phyloP scores from a whole-genome alignment of 2,113 vertebrate genomes.

The Neomonachus schauinslandi region DNA sequence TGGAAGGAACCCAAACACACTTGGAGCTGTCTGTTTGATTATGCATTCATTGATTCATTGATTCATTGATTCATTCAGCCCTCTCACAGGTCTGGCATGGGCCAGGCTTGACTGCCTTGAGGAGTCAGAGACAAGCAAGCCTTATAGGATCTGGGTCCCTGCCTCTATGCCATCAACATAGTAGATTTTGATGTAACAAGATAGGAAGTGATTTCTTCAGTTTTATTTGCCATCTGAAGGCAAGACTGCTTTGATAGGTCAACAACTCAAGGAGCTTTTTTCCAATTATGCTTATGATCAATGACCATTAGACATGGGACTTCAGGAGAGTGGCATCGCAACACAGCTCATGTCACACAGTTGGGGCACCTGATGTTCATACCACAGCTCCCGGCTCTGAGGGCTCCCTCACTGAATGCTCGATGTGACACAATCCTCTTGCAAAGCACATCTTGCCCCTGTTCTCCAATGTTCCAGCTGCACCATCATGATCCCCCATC shows the following conservation, averaged over 20 bases:
- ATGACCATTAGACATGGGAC: fast-evolving
- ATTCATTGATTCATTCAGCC: neutral
- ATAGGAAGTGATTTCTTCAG: neutral
- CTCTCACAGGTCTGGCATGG: neutral
- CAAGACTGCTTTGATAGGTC: neutral
- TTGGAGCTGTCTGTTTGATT: neutral
- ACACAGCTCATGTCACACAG: fast-evolving
- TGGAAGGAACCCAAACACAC: neutral
- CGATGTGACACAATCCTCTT: fast-evolving
- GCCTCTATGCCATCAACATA: neutral
- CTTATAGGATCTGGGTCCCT: fast-evolving
- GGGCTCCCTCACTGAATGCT: neutral
- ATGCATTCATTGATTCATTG: neutral
- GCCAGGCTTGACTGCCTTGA: neutral
- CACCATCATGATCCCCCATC: fast-evolving
- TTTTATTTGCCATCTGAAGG: neutral
- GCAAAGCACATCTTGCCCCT: neutral
- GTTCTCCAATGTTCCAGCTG: neutral
- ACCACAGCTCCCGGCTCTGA: neutral
- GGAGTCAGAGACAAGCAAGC: neutral
- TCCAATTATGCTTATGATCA: neutral
- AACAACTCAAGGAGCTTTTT: neutral
- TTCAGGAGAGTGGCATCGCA: fast-evolving
- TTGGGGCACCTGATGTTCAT: neutral
- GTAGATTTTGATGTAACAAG: neutral